These are phyloP conservation scores for Zoanthus gigantus DNA, from an alignment of 92 coral and sea anemone genomes.

Conservation along the genomic window DNA sequence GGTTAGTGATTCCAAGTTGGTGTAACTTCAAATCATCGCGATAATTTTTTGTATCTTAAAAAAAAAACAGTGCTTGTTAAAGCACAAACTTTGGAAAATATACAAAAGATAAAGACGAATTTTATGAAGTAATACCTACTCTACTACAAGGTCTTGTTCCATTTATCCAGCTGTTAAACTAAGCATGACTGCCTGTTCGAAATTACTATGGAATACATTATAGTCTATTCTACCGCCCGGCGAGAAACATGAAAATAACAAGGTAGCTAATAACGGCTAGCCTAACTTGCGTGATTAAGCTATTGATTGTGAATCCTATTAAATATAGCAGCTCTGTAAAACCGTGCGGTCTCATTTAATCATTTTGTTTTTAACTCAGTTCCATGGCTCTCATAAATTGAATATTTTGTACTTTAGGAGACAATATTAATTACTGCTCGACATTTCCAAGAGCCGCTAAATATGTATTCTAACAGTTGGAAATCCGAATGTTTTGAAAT, in stretches of 20 bases:
- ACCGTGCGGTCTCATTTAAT: neutral
- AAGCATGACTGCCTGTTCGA: constrained; percentile 8
- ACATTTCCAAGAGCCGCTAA: constrained; percentile 14
- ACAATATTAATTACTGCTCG: neutral
- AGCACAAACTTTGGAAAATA: neutral
- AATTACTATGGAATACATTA: constrained; percentile 8
- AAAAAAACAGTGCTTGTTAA: neutral
- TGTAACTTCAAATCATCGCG: neutral
- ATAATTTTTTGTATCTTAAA: neutral
- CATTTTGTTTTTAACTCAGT: neutral
- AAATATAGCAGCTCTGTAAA: neutral
- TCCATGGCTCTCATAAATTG: no score
- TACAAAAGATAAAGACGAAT: neutral
- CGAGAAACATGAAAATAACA: neutral
- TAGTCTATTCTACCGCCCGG: constrained; percentile 26
- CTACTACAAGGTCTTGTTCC: neutral
- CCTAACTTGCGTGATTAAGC: constrained; percentile 26
- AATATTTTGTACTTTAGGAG: neutral
- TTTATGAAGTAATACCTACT: neutral
- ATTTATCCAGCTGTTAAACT: constrained; percentile 30
- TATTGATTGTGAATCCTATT: neutral
- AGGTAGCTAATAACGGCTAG: neutral
- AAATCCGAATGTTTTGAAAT: neutral
- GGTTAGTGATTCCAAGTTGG: neutral
- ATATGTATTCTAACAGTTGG: constrained; percentile 18